Conservation (phyloP, 2,888 invertebrate species). For the Plebejus argus region DNA sequence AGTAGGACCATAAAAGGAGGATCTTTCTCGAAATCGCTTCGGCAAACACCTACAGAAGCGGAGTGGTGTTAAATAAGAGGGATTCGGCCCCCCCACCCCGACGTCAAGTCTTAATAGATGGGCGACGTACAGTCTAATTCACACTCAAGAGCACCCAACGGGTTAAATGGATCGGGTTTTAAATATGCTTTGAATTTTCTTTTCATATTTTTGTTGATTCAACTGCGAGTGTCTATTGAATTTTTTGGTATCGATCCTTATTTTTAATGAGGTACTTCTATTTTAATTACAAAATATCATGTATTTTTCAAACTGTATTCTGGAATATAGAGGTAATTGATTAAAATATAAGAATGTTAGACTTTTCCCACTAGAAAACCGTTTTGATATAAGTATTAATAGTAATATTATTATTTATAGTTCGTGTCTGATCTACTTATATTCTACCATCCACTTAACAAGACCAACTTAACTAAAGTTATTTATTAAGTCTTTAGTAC, state of each 20-base stretch:
- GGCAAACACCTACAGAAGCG: slow-evolving; percentile 79
- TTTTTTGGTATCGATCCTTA: not conserved
- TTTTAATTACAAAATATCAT: not conserved
- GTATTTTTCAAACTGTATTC: not conserved
- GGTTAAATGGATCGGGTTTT: slow-evolving; percentile 45
- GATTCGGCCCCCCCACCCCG: slow-evolving; percentile 62
- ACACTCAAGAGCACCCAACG: slow-evolving; percentile 55
- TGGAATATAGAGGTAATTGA: not conserved
- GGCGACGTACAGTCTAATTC: slow-evolving; percentile 59
- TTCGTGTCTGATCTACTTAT: not conserved
- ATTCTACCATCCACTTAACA: not conserved
- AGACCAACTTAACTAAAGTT: not conserved
- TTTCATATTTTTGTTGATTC: not conserved
- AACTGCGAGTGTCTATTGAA: not conserved
- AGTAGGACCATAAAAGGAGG: slow-evolving; percentile 76
- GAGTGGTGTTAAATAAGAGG: slow-evolving; percentile 80
- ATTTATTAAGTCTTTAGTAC: not conserved
- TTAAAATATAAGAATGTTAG: not conserved
- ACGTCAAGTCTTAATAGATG: slow-evolving; percentile 58
- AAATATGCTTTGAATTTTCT: slow-evolving; percentile 7
- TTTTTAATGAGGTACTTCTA: not conserved
- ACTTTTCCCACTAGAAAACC: not conserved
- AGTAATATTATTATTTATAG: too few species aligned
- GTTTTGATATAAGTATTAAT: not conserved
- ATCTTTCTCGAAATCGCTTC: slow-evolving; percentile 76